Percentiles rank a stretch among this genome's conserved stretches.
Conservation (phyloP, 2,797 vertebrate genomes). For the Iguana delicatissima region DNA sequence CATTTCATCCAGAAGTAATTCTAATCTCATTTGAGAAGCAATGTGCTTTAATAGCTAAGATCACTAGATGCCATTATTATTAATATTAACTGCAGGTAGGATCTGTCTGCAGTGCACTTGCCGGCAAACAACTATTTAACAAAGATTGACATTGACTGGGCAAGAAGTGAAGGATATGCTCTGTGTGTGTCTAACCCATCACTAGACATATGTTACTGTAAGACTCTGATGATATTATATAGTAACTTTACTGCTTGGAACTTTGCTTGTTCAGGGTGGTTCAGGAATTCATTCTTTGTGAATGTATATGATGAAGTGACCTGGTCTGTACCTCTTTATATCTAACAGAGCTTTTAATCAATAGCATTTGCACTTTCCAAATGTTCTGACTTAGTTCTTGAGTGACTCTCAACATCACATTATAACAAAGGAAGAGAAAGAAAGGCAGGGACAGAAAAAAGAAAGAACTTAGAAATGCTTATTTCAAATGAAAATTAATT, state of each 20-base stretch:
- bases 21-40: slow-evolving; percentile 57
- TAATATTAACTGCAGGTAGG: neutral
- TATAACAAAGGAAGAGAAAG: neutral
- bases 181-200: neutral
- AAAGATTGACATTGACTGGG: slow-evolving; percentile 32
- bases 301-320: neutral
- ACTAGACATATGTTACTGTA: neutral
- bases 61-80: slow-evolving; percentile 24
- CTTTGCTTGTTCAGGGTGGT: neutral
- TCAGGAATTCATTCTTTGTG: neutral
- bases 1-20: slow-evolving; percentile 13
- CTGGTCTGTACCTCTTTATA: neutral
- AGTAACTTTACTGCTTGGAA: neutral
- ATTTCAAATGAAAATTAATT: neutral
- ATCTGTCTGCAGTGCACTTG: neutral
- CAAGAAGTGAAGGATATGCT: slow-evolving; percentile 21
- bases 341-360: neutral
- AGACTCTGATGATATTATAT: neutral
- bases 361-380: neutral
- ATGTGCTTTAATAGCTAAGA: slow-evolving; percentile 19
- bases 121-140: slow-evolving; percentile 45
- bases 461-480: neutral
- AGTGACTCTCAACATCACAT: neutral
- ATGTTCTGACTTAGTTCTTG: neutral
- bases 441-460: too few relatives aligned